Conservation (phyloP, 1,140 invertebrate genomes). For the Bombus sibiricus region DNA sequence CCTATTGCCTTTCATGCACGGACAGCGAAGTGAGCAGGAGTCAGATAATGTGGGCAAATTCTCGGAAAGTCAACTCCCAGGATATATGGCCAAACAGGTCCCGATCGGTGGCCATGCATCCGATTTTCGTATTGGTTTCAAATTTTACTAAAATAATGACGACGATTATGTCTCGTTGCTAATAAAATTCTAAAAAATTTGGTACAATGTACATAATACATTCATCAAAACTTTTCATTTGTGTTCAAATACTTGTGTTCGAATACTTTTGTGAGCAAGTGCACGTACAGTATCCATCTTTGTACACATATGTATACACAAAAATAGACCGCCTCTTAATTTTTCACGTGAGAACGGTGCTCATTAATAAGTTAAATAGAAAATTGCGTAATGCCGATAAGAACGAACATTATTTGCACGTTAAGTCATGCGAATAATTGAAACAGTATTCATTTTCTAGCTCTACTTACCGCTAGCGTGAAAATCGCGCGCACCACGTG, state of each 20-base stretch:
- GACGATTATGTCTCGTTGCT: no score
- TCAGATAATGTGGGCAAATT: no score
- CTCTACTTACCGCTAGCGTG: neutral
- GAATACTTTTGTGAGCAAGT: neutral
- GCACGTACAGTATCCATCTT: neutral
- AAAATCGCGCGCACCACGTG: neutral
- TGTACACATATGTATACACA: neutral
- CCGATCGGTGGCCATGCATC: no score
- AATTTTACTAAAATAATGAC: no score
- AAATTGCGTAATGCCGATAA: neutral
- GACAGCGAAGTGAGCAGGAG: no score
- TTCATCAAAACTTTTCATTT: neutral
- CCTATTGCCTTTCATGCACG: no score
- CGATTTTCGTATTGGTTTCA: no score
- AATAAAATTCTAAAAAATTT: neutral
- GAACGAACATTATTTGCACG: slow-evolving; percentile 12
- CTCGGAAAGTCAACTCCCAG: no score
- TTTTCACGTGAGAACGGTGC: neutral
- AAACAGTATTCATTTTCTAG: slow-evolving; percentile 59
- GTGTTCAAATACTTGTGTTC: neutral
- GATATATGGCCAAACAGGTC: no score
- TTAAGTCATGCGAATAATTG: slow-evolving; percentile 21
- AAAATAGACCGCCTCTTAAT: neutral
- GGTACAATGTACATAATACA: neutral
- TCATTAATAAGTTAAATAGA: neutral